Evolutionary conservation across 64 coral and sea anemone genomes (phyloP).

Genomic region (Pocillopora verrucosa): DNA sequence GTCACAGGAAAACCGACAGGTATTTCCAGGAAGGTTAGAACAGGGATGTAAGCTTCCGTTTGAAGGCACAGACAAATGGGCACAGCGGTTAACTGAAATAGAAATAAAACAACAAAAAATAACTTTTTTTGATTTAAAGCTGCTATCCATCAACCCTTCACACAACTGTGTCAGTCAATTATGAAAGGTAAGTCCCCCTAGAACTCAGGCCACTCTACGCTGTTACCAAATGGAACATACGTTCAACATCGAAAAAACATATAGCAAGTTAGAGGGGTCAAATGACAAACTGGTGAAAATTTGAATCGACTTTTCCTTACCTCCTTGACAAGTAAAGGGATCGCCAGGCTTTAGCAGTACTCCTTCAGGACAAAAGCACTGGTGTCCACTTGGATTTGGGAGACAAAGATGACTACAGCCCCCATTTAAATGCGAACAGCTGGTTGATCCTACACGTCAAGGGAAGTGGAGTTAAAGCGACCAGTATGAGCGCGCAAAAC

Average conservation of each 20-base stretch:
- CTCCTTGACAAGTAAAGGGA: conserved; percentile 55
- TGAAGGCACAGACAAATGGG: background rate
- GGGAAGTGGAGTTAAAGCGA: background rate
- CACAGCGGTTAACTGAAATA: conserved; percentile 43
- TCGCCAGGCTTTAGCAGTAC: conserved; percentile 31
- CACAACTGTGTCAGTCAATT: too few relatives aligned
- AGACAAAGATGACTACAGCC: conserved; percentile 64
- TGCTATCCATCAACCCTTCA: too few relatives aligned
- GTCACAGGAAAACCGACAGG: conserved; percentile 55
- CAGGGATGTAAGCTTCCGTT: conserved; percentile 39
- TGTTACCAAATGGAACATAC: too few relatives aligned
- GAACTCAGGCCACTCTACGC: too few relatives aligned
- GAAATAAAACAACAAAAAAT: background rate
- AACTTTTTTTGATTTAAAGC: background rate
- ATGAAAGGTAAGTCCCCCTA: too few relatives aligned
- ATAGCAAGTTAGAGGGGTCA: too few relatives aligned
- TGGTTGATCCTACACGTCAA: conserved; percentile 24
- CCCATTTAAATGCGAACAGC: conserved; percentile 50
- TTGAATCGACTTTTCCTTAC: background rate
- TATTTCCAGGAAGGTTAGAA: conserved; percentile 43
- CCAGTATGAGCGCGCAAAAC: background rate
- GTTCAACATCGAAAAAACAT: too few relatives aligned
- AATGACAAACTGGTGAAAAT: too few relatives aligned
- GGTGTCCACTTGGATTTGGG: conserved; percentile 40
- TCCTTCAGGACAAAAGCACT: conserved; percentile 58